A percentile compares a stretch with the other conserved stretches of the same genome.
Evolutionary conservation across 2,888 invertebrate species (phyloP).

Genomic region (Drosophila atripex): DNA sequence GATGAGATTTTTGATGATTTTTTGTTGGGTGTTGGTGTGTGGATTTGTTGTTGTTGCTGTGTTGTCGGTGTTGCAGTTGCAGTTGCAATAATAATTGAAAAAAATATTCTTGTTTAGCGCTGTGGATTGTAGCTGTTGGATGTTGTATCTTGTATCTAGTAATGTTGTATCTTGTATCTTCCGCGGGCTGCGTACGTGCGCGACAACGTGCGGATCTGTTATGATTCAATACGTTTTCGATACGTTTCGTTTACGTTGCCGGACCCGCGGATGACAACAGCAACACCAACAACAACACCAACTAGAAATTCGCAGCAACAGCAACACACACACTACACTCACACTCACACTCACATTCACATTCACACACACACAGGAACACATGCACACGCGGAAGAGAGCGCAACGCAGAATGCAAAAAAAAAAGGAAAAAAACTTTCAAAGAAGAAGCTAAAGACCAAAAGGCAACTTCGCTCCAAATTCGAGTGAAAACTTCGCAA

Average conservation of each 20-base stretch:
- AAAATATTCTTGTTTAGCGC: too few species aligned
- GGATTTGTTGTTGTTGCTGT: conserved; percentile 1
- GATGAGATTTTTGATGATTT: neutral
- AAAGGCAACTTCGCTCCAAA: conserved; percentile 50
- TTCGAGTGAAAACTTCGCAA: conserved; percentile 27
- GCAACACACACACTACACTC: conserved; percentile 69
- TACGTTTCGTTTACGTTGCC: conserved; percentile 55
- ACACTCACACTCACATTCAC: conserved; percentile 40
- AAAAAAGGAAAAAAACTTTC: conserved; percentile 17
- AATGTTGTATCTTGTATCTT: conserved; percentile 45
- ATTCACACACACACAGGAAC: conserved; percentile 11
- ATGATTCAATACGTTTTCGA: conserved; percentile 80
- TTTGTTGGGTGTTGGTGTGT: neutral
- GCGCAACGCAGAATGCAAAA: conserved; percentile 46
- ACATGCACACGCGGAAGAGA: conserved; percentile 12
- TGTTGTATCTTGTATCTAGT: conserved; percentile 27
- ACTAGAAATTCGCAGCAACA: conserved; percentile 33
- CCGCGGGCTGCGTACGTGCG: conserved; percentile 82
- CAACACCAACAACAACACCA: conserved; percentile 20
- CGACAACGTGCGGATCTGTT: conserved; percentile 83
- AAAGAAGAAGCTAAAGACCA: conserved; percentile 20
- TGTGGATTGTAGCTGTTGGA: conserved; percentile 6
- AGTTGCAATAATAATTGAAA: neutral
- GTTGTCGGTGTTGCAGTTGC: conserved; percentile 1
- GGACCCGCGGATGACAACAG: conserved; percentile 62